These are phyloP conservation scores for Pseudolaguvia tuberculata DNA, from an alignment of 2,113 vertebrate species.

Conservation along the genomic window DNA sequence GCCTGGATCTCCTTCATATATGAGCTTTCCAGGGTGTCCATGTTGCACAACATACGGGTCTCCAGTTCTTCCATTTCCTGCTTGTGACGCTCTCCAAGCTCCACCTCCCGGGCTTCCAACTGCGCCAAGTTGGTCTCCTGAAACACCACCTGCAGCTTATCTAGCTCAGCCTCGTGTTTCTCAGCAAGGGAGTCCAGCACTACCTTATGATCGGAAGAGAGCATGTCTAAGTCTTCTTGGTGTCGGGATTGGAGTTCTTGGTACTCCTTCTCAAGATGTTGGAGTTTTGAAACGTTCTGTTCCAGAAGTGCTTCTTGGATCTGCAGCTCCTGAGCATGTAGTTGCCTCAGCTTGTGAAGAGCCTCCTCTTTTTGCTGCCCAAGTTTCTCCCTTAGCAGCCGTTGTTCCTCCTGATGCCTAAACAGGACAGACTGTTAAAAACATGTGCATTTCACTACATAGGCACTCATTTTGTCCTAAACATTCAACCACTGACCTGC, in stretches of 20 bases:
- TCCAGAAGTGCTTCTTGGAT: constrained; percentile 54
- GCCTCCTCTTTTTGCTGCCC: constrained; percentile 65
- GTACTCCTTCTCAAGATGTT: constrained; percentile 55
- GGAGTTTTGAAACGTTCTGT: constrained; percentile 17
- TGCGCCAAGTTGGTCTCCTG: constrained; percentile 63
- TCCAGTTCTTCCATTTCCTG: constrained; percentile 73
- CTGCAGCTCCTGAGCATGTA: constrained; percentile 61
- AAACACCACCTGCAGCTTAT: constrained; percentile 56
- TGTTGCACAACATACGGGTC: constrained; percentile 71
- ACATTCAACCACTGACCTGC: constrained; percentile 64
- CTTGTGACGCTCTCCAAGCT: constrained; percentile 67
- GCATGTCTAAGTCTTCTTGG: constrained; percentile 52
- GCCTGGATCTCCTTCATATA: constrained; percentile 80
- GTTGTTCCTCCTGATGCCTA: constrained; percentile 77
- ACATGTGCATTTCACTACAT: not conserved
- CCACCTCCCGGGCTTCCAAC: constrained; percentile 65
- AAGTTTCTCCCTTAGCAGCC: constrained; percentile 63
- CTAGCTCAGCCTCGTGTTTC: constrained; percentile 62
- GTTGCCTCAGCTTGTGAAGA: constrained; percentile 64
- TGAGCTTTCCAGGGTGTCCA: constrained; percentile 79
- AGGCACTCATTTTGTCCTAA: not conserved
- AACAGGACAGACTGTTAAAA: not conserved
- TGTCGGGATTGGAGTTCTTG: constrained; percentile 64
- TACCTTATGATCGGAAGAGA: constrained; percentile 55
- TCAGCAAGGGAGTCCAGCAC: constrained; percentile 55